Base-by-base conservation (phyloP, 1,140 invertebrate species). In the Paraescarpia echinospica region DNA sequence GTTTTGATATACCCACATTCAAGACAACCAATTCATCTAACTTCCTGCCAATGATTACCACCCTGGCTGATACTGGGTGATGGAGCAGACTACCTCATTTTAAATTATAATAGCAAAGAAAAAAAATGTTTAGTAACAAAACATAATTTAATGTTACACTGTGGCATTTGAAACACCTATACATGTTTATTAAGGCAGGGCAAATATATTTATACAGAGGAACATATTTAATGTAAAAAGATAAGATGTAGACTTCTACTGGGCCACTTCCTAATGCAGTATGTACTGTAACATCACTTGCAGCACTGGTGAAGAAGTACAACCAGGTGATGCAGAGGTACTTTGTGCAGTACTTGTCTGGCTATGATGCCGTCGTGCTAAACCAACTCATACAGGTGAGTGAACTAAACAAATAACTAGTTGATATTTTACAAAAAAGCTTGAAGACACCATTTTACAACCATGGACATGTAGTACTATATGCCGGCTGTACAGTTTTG, bases 251-350 rank as follows among this genome's bases (percentile, higher is more conserved):
- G n/a, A n/a, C n/a, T n/a, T n/a, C n/a, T n/a, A n/a, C n/a, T n/a
- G n/a, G n/a, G n/a, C n/a, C n/a, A n/a, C n/a, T n/a, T n/a, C n/a
- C n/a, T n/a, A n/a, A n/a, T n/a, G n/a, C n/a, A n/a, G n/a, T n/a
- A n/a, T n/a, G n/a, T 93, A 35, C 34, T 90, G 9, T 93, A 51
- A 93, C 35, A 89, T 51, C 89, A 59, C 35, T 91, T 95, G 90
- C 93, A 97, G 98, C 98, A 77, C 95, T 99, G 89, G 98, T 99
- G 8, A 97, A 98, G 92, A 99, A 99, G 95, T 99, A 99, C 95
- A 98, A 98, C 94, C 98, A 99, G 97, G 99, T 99, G 1, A 98
- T 99, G 96, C 99, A 99, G 96, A 97, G 99, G 93, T 99, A 99
- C 96, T 99, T 99, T 96, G 98, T 99, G 34, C 99, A 99, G 96